Conservation (phyloP, 2,888 invertebrate species). For the Drosophila pullipes region DNA sequence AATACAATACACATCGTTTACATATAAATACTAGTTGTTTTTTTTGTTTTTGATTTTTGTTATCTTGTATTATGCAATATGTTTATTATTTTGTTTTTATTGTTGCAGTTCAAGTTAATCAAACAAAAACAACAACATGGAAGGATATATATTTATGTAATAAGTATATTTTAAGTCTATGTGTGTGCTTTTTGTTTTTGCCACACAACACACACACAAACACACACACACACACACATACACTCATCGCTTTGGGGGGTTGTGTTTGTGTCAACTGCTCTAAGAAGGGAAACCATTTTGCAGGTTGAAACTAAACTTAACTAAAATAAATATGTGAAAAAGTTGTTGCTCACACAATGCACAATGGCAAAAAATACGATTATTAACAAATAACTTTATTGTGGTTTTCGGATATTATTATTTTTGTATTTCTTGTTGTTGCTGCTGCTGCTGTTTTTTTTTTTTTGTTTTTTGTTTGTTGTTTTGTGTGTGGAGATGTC, state of each 20-base stretch:
- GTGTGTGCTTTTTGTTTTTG: slow-evolving; percentile 12
- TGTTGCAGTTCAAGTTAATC: slow-evolving; percentile 60
- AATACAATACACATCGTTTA: slow-evolving; percentile 70
- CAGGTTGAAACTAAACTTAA: slow-evolving; percentile 25
- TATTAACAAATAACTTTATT: slow-evolving; percentile 75
- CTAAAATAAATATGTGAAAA: slow-evolving; percentile 36
- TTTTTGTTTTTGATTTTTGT: slow-evolving; percentile 16
- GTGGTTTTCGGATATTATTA: slow-evolving; percentile 33
- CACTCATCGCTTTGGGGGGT: slow-evolving; percentile 7
- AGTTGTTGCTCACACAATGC: slow-evolving; percentile 32
- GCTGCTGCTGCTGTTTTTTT: slow-evolving; percentile 11
- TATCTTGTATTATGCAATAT: slow-evolving; percentile 42
- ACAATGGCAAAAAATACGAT: slow-evolving; percentile 51
- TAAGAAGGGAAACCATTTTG: slow-evolving; percentile 61
- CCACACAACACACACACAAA: slow-evolving; percentile 6
- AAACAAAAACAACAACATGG: slow-evolving; percentile 74
- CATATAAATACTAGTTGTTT: slow-evolving; percentile 70
- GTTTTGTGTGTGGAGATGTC: slow-evolving; percentile 24
- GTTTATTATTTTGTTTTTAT: slow-evolving; percentile 44
- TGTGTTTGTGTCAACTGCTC: slow-evolving; percentile 33
- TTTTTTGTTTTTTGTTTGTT: neutral
- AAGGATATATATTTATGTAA: slow-evolving; percentile 60
- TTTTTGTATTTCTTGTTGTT: slow-evolving; percentile 32
- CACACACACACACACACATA: neutral
- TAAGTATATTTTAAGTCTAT: slow-evolving; percentile 29